Base-by-base conservation (phyloP, 2,113 vertebrate genomes). In the Datnioides undecimradiatus region DNA sequence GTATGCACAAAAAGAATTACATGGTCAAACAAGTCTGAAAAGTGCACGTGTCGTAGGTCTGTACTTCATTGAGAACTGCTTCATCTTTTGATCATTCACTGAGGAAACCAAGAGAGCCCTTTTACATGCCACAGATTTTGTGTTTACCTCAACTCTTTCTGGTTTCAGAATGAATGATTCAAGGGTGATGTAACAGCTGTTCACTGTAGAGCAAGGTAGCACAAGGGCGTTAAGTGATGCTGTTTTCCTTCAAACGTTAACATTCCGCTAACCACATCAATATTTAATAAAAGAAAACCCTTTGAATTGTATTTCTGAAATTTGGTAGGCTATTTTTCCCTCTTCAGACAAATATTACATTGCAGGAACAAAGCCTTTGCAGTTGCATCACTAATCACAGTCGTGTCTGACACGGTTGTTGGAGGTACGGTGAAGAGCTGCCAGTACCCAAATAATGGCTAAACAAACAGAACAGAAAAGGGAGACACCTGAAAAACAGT, bases 161-260 rank as follows among this genome's bases (percentile, higher is more conserved):
- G 66, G 51, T 86, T 82, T 79, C 68, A 84, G 71, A 84, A 78
- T 82, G 78, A 87, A 79, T 91, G 89, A 91, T 79, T 89, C 86
- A 91, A 91, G 74, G 81, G 55, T 92, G 92, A 93, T 90, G 92
- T 79, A 93, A 90, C 63, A 41, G 72, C 77, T 78, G 88, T 75
- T 90, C 90, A 90, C 86, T 80, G 82, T 78, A 78, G 82, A 59
- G 84, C 68, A 78, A 88, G 79, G 84, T 83, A 83, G 79, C 80
- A 82, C 86, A 72, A 72, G 79, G 74, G 76, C 59, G 40, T 89
- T 71, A 71, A 87, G 80, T 13, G 73, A 80, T 73, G 79, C 73
- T 48, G 49, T 85, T 78, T 79, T 54, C 79, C 77, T 84, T 83
- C 84, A 80, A 76, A 80, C 67, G 62, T 64, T 67, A 75, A 82